Evolutionary conservation across 2,888 invertebrate species (phyloP).

Genomic region (Tigriopus californicus): DNA sequence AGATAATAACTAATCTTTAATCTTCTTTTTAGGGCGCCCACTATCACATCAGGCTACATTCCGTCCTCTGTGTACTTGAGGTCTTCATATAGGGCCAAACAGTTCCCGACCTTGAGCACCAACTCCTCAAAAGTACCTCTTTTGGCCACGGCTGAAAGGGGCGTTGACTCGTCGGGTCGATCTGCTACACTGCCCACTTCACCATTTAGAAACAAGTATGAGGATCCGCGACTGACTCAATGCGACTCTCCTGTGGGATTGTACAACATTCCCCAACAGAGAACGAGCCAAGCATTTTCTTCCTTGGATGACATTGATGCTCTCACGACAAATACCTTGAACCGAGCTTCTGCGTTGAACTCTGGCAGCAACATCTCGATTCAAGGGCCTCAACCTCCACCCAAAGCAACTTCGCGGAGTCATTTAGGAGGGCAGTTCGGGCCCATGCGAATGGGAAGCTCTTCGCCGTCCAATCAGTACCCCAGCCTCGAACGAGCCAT

Average conservation of each 20-base stretch:
- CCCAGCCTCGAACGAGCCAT: background rate
- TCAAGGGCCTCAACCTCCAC: background rate
- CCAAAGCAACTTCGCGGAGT: background rate
- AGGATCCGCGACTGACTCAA: conserved; percentile 15
- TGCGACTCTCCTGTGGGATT: conserved; percentile 25
- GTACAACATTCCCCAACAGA: conserved; percentile 28
- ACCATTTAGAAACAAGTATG: conserved; percentile 19
- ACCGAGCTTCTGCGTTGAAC: background rate
- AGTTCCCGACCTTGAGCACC: conserved; percentile 26
- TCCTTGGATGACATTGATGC: conserved; percentile 24
- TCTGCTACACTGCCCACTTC: conserved; percentile 20
- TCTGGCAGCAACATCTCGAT: background rate
- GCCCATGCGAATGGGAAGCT: background rate
- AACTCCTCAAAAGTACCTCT: conserved; percentile 5
- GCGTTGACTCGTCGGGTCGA: conserved; percentile 18
- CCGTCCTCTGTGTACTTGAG: conserved; percentile 26
- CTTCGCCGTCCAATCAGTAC: background rate
- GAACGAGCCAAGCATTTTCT: conserved; percentile 25
- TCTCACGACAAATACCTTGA: conserved; percentile 7
- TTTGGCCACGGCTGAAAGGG: conserved; percentile 18
- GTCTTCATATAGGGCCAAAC: conserved; percentile 27
- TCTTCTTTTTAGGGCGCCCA: too few species aligned
- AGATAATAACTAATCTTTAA: too few species aligned
- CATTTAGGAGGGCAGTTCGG: too few species aligned
- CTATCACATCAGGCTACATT: conserved; percentile 22